Percentiles rank a stretch among this genome's conserved stretches.
Conservation (phyloP, 2,797 vertebrate species). For the Chelon labrosus region DNA sequence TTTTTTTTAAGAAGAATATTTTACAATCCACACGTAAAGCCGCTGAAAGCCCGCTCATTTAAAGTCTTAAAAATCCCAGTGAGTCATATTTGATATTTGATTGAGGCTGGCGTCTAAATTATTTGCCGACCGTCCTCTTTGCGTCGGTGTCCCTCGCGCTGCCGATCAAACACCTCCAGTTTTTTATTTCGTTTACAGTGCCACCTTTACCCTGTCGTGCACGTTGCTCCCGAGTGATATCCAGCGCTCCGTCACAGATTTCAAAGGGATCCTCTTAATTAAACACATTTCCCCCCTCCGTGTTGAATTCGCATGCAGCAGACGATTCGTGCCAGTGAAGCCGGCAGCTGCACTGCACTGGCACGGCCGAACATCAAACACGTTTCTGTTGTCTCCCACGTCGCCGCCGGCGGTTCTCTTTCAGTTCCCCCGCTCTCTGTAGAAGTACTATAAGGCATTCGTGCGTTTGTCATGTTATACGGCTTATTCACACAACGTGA, state of each 20-base stretch:
- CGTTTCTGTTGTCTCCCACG: constrained; percentile 40
- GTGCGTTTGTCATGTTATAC: constrained; percentile 19
- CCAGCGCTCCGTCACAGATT: constrained; percentile 43
- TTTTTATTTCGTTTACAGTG: constrained; percentile 1
- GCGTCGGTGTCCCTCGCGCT: constrained; percentile 27
- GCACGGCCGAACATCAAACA: constrained; percentile 43
- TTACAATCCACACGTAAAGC: no score
- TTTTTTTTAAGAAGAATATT: constrained; percentile 8
- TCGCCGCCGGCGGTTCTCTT: constrained; percentile 8
- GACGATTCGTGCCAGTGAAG: constrained; percentile 44
- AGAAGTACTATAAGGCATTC: constrained; percentile 24
- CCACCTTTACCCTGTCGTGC: constrained; percentile 34
- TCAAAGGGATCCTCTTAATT: constrained; percentile 72
- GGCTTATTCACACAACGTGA: neutral
- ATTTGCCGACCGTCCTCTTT: constrained; percentile 8
- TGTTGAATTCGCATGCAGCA: constrained; percentile 38
- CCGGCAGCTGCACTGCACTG: constrained; percentile 39
- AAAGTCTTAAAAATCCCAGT: constrained; percentile 13
- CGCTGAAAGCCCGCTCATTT: no score
- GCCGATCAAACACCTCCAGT: constrained; percentile 56
- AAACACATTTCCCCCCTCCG: constrained; percentile 43
- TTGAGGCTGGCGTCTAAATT: constrained; percentile 19
- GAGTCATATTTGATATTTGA: constrained; percentile 25
- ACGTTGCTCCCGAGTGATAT: constrained; percentile 45
- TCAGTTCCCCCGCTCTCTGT: constrained; percentile 25